Evolutionary conservation across 2,888 invertebrate genomes (phyloP).

Genomic region (Lymantria dispar): DNA sequence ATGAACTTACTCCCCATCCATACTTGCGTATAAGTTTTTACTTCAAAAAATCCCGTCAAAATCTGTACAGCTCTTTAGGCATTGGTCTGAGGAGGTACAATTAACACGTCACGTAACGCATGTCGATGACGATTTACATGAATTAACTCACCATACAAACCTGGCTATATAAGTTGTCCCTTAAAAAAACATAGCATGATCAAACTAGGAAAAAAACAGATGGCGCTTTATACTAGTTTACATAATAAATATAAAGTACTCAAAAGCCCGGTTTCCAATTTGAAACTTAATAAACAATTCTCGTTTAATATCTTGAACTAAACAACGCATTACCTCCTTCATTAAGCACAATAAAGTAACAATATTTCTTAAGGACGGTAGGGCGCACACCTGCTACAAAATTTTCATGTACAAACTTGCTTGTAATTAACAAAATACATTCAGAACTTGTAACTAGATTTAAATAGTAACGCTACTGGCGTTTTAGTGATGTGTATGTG

Average conservation of each 20-base stretch:
- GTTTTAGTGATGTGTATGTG: conserved; percentile 27
- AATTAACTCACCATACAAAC: no score
- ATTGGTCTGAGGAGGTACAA: no score
- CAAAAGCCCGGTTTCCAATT: background rate
- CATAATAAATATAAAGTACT: background rate
- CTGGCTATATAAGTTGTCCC: no score
- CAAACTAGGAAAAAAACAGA: background rate
- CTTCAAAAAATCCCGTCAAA: no score
- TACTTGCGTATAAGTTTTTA: no score
- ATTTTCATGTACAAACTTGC: conserved; percentile 75
- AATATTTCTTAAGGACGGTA: conserved; percentile 49
- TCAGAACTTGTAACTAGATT: conserved; percentile 81
- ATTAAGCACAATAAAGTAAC: conserved; percentile 41
- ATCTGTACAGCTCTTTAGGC: no score
- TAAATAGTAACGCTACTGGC: conserved; percentile 73
- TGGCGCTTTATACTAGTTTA: background rate
- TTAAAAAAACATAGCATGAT: background rate
- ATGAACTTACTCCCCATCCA: no score
- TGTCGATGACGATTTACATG: no score
- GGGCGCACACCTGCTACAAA: conserved; percentile 62
- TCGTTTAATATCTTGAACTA: conserved; percentile 10
- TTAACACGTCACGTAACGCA: no score
- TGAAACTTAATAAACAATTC: conserved; percentile 18
- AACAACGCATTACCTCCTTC: conserved; percentile 19
- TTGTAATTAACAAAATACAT: conserved; percentile 81